Evolutionary conservation across 2,888 invertebrate species (phyloP), one percentile per base, ranked within the genome.

Genomic region (Nematopogon swammerdamellus): DNA sequence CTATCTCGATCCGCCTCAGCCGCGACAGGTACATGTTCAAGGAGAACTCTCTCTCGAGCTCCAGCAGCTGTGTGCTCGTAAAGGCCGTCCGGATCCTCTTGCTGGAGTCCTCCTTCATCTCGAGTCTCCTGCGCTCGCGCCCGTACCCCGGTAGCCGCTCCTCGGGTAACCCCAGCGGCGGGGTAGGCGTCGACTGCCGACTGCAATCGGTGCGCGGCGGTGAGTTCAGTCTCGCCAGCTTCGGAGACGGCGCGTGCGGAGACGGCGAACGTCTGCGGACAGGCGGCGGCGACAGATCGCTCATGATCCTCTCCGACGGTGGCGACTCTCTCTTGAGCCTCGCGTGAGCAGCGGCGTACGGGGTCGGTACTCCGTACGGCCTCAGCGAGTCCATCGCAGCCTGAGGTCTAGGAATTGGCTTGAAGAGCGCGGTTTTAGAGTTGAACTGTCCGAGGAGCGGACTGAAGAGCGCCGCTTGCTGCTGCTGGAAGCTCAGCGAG

Each of bases 81-180:
- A 96, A 97, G 0, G 96, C 96, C 0, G 96, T 97, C 44, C 97
- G 82, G 54, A 96, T 95, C 52, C 96, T 82, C 67, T 94, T 94
- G 59, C 91, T 91, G 1, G 91, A 90, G 55, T 85, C 80, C 63
- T 87, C 77, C 69, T 81, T 71, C 55, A 82, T 52, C 47, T 81
- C 67, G 57, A 83, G 48, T 54, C 82, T 65, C 64, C 80, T 65
- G 1, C 80, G 61, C 47, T 75, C 73, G 50, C 72, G 73, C 0
- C 75, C 71, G 55, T 71, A 74, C 0, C 73, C 71, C 5, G 81
- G 72, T 0, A 80, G 63, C 0, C 76, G 62, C 57, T 80, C 80
- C 55, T 79, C 79, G 2, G 74, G 68, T 43, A 72, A 72, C 0
- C 67, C 71, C 0, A 74, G 62, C 0, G 82, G 81, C 1, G 83